These are phyloP conservation scores for Monochamus alternatus DNA, from an alignment of 2,888 invertebrate species.

Conservation along the genomic window DNA sequence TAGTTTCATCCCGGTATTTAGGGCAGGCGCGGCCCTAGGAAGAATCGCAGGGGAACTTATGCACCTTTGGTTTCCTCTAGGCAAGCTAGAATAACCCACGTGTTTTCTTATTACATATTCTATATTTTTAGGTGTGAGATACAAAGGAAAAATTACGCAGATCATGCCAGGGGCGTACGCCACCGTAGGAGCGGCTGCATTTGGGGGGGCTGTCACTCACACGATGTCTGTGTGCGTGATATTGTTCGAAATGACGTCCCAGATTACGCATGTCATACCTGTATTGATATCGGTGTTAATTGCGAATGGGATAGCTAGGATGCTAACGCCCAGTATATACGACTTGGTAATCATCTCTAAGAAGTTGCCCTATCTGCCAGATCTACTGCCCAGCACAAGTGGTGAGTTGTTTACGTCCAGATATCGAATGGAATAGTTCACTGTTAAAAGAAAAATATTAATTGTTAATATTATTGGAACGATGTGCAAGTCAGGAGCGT, in stretches of 20 bases:
- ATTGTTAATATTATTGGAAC: no score
- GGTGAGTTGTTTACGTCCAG: slow-evolving; percentile 53
- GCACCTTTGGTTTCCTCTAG: slow-evolving; percentile 90
- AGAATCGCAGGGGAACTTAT: slow-evolving; percentile 95
- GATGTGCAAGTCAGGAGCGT: no score
- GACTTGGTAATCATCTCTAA: slow-evolving; percentile 97
- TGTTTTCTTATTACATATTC: background rate
- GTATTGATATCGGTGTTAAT: slow-evolving; percentile 95
- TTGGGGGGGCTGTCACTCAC: slow-evolving; percentile 96
- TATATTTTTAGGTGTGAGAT: slow-evolving; percentile 80
- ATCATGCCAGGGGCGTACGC: slow-evolving; percentile 96
- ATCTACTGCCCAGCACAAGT: slow-evolving; percentile 90
- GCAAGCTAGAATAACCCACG: slow-evolving; percentile 48
- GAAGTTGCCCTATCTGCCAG: slow-evolving; percentile 95
- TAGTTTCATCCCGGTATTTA: slow-evolving; percentile 97
- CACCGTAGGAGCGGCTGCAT: slow-evolving; percentile 94
- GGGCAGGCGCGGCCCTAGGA: slow-evolving; percentile 95
- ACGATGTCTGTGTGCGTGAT: slow-evolving; percentile 96
- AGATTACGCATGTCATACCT: slow-evolving; percentile 95
- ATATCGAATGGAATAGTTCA: background rate
- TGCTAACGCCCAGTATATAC: slow-evolving; percentile 95
- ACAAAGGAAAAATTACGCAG: slow-evolving; percentile 85
- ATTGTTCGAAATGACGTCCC: slow-evolving; percentile 97
- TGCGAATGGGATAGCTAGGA: slow-evolving; percentile 92
- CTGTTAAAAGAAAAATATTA: no score